Conservation (phyloP, 2,113 vertebrate genomes). For the Pseudorasbora parva region DNA sequence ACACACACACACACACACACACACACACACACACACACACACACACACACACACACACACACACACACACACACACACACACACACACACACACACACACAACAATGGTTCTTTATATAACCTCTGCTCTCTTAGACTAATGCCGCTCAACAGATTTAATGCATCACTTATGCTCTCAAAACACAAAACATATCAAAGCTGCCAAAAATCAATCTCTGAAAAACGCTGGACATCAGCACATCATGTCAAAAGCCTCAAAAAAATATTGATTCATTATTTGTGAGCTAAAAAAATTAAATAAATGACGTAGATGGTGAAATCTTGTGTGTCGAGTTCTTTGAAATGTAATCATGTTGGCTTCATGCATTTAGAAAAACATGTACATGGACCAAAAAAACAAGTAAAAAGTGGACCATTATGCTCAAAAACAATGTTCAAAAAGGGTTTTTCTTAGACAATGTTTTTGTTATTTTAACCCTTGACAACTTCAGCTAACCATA, state of each 20-base stretch:
- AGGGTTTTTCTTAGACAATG: too few relatives aligned
- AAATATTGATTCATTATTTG: background rate
- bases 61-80: conserved; percentile 1
- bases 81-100: conserved; percentile 24
- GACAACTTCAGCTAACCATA: background rate
- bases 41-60: background rate
- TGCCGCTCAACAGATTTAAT: conserved; percentile 23
- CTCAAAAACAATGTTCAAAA: too few relatives aligned
- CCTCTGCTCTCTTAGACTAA: background rate
- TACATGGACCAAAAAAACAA: too few relatives aligned
- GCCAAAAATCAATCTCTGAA: background rate
- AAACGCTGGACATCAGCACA: background rate
- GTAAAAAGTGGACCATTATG: too few relatives aligned
- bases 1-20: conserved; percentile 12
- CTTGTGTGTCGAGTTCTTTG: background rate
- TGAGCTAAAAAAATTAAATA: background rate
- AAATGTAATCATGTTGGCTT: background rate
- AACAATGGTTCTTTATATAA: conserved; percentile 36
- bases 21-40: background rate
- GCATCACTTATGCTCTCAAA: conserved; percentile 11
- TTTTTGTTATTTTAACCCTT: too few relatives aligned
- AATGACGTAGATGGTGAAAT: background rate
- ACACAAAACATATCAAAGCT: conserved; percentile 15
- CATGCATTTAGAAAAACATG: too few relatives aligned
- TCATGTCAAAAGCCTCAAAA: background rate